Conservation (phyloP, 2,888 invertebrate genomes). For the Cheilosia scutellata region DNA sequence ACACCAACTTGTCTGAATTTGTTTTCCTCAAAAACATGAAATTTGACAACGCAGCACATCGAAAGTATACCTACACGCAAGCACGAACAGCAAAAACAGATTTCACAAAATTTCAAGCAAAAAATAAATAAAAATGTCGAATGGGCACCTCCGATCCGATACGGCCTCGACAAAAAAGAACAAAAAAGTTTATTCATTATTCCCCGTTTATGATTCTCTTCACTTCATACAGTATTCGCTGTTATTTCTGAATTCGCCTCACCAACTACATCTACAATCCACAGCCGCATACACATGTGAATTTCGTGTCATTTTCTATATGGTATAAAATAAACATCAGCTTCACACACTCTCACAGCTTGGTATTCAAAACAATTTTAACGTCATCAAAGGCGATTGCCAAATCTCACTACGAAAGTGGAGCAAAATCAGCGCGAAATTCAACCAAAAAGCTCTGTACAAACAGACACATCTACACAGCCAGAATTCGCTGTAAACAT, state of each 20-base stretch:
- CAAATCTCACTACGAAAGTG: slow-evolving; percentile 42
- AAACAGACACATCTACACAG: slow-evolving; percentile 9
- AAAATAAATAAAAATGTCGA: slow-evolving; percentile 37
- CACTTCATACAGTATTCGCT: slow-evolving; percentile 9
- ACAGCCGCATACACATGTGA: not conserved
- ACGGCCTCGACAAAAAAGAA: slow-evolving; percentile 56
- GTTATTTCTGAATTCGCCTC: slow-evolving; percentile 20
- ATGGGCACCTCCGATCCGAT: slow-evolving; percentile 44
- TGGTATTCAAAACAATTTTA: not conserved
- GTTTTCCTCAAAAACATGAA: slow-evolving; percentile 19
- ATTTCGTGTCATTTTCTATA: slow-evolving; percentile 70
- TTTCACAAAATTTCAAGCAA: slow-evolving; percentile 34
- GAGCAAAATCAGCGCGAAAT: slow-evolving; percentile 49
- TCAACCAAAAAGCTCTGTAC: slow-evolving; percentile 27
- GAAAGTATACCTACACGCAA: slow-evolving; percentile 9
- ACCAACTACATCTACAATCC: slow-evolving; percentile 5
- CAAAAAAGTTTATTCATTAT: slow-evolving; percentile 27
- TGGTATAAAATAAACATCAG: slow-evolving; percentile 71
- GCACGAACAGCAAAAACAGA: slow-evolving; percentile 17
- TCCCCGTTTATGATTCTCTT: slow-evolving; percentile 39
- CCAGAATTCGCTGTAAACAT: slow-evolving; percentile 44
- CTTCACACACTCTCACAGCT: slow-evolving; percentile 19
- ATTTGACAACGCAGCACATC: slow-evolving; percentile 37
- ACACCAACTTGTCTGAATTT: no score
- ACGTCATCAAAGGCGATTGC: slow-evolving; percentile 31